Evolutionary conservation across 2,888 invertebrate species (phyloP).

Genomic region (Rotaria macrura): DNA sequence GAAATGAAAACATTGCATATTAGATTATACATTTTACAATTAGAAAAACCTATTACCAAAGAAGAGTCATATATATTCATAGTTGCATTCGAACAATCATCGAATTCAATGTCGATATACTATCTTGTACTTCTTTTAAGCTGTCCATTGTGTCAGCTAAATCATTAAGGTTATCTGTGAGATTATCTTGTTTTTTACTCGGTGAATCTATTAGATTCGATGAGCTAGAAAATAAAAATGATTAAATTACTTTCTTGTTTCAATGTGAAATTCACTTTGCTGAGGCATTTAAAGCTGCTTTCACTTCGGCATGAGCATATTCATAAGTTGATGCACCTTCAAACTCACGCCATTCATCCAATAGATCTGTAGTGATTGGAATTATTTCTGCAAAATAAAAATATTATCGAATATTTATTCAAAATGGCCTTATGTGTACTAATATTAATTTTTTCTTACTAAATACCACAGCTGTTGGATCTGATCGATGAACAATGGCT

Average conservation of each 20-base stretch:
- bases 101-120: background rate
- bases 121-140: background rate
- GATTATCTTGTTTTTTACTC: background rate
- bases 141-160: background rate
- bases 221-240: background rate
- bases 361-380: background rate
- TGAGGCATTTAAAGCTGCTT: background rate
- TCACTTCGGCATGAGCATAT: background rate
- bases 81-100: background rate
- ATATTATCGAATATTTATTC: no score
- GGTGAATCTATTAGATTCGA: background rate
- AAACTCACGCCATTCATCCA: background rate
- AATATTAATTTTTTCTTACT: no score
- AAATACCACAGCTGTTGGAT: no score
- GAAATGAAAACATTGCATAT: no score
- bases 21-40: no score
- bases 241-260: background rate
- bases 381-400: background rate
- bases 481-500: accelerated
- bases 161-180: background rate
- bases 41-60: no score
- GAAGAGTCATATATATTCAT: no score
- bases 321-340: background rate
- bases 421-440: no score
- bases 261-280: background rate